These are phyloP conservation scores for Sminthurides aquaticus DNA, from an alignment of 2,888 invertebrate genomes.

Conservation along the genomic window DNA sequence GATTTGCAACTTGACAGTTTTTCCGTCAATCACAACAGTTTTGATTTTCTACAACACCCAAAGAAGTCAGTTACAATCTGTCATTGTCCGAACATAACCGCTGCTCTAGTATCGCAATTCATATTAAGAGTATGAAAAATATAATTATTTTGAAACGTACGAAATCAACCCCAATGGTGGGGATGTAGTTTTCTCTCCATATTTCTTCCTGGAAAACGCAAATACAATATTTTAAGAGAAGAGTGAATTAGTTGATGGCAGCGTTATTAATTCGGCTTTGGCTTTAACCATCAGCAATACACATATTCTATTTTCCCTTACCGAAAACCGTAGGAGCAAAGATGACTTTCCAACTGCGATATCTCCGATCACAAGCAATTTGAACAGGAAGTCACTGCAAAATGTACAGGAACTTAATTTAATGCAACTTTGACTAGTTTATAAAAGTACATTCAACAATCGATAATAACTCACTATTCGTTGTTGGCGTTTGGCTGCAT, in stretches of 20 bases:
- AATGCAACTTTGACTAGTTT: no score
- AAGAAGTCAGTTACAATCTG: background rate
- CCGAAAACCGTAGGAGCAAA: constrained; percentile 62
- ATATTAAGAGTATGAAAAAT: no score
- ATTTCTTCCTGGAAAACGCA: constrained; percentile 79
- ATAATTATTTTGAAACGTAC: constrained; percentile 54
- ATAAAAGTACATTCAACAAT: no score
- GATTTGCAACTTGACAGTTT: constrained; percentile 99
- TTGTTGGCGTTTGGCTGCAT: no score
- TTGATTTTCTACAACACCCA: constrained; percentile 78
- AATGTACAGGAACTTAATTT: no score
- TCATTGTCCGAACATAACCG: constrained; percentile 15
- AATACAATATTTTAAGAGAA: no score
- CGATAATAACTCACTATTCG: no score
- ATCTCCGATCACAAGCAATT: constrained; percentile 94
- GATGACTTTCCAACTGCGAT: constrained; percentile 98
- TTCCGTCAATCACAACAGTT: constrained; percentile 96
- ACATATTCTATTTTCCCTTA: no score
- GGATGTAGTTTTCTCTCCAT: constrained; percentile 99
- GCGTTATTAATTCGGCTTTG: no score
- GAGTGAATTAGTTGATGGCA: no score
- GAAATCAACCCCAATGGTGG: constrained; percentile 99
- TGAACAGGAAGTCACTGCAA: constrained; percentile 94
- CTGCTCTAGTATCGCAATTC: no score
- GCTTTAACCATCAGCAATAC: no score